These are phyloP conservation scores for Cecropterus lyciades DNA, from an alignment of 1,140 invertebrate genomes.

Conservation along the genomic window DNA sequence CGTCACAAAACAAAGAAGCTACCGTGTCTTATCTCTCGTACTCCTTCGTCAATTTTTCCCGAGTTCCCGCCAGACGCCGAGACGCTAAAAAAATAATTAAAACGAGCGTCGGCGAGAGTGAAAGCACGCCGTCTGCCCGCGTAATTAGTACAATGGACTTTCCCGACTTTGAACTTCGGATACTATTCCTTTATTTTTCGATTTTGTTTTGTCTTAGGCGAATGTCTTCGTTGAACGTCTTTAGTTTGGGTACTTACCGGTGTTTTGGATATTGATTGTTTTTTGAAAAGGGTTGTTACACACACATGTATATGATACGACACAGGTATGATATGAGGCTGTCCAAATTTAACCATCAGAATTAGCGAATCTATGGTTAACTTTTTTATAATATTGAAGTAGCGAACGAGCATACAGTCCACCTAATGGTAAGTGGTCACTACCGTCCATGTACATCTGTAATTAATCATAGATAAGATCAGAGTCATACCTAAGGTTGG, in stretches of 20 bases:
- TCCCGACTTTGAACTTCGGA: conserved; percentile 81
- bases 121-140: conserved; percentile 80
- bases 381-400: too few relatives aligned
- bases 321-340: too few relatives aligned
- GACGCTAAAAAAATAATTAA: conserved; percentile 84
- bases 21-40: conserved; percentile 41
- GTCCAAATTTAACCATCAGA: too few relatives aligned
- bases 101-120: conserved; percentile 77
- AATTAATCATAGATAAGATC: too few relatives aligned
- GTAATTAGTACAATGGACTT: conserved; percentile 83
- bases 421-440: too few relatives aligned
- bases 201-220: conserved; percentile 53
- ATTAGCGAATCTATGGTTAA: too few relatives aligned
- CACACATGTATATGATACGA: too few relatives aligned
- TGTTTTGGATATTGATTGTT: not conserved
- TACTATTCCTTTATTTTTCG: conserved; percentile 63
- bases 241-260: conserved; percentile 7
- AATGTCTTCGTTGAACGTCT: conserved; percentile 41
- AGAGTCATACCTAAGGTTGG: too few relatives aligned
- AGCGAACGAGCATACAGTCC: too few relatives aligned
- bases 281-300: too few relatives aligned
- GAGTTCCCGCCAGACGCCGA: conserved; percentile 77
- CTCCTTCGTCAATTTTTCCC: conserved; percentile 66
- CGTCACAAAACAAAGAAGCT: conserved; percentile 6
- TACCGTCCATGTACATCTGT: too few relatives aligned